Conservation (phyloP, 1,140 invertebrate genomes). For the Drosophila serrata region DNA sequence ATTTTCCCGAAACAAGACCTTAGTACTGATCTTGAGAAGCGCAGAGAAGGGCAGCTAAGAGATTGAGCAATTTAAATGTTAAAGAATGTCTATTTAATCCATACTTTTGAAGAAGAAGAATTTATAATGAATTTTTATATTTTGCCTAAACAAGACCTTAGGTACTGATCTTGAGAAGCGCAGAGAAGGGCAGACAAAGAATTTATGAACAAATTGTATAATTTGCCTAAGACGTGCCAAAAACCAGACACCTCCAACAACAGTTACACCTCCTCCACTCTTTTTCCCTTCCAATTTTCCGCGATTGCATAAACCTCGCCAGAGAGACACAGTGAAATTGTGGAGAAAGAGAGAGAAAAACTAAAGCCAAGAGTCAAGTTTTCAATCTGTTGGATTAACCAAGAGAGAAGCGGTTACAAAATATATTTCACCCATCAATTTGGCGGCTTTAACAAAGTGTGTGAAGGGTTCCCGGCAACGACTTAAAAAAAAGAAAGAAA, state of each 20-base stretch:
- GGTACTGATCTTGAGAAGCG: too few relatives aligned
- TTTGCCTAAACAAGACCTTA: too few relatives aligned
- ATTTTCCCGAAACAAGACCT: too few relatives aligned
- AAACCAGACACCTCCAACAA: slow-evolving; percentile 12
- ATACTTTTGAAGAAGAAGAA: too few relatives aligned
- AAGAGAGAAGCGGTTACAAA: slow-evolving; percentile 44
- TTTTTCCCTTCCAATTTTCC: slow-evolving; percentile 1
- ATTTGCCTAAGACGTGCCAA: slow-evolving; percentile 68
- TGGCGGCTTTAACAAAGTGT: slow-evolving; percentile 43
- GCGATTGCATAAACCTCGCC: slow-evolving; percentile 59
- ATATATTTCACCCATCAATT: slow-evolving; percentile 55
- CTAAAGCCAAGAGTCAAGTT: slow-evolving; percentile 13
- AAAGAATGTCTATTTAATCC: too few relatives aligned
- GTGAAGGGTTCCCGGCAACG: slow-evolving; percentile 14
- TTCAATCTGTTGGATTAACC: slow-evolving; percentile 21
- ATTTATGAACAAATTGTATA: too few relatives aligned
- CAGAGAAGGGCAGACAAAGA: too few relatives aligned
- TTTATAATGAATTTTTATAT: too few relatives aligned
- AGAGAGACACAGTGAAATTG: slow-evolving; percentile 19
- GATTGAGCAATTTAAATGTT: too few relatives aligned
- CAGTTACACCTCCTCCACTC: background rate
- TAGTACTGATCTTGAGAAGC: too few relatives aligned
- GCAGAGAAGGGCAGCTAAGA: too few relatives aligned
- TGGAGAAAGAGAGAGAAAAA: slow-evolving; percentile 1
- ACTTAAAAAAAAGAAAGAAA: too few relatives aligned